These are phyloP conservation scores for Gryllus longicercus DNA, from an alignment of 2,888 invertebrate species.

Conservation along the genomic window DNA sequence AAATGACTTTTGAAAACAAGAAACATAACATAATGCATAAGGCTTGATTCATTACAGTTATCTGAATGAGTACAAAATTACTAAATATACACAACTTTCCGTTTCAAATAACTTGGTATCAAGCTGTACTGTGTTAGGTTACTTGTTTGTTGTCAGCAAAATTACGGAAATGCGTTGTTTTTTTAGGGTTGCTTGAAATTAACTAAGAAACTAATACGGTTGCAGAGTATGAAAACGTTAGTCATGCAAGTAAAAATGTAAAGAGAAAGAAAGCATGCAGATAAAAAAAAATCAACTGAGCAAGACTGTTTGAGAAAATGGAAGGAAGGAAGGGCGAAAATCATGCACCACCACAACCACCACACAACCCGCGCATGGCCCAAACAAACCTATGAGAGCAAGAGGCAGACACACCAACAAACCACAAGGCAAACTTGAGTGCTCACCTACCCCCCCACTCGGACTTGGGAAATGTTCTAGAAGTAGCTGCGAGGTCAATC, in stretches of 20 bases:
- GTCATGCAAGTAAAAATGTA: conserved; percentile 2
- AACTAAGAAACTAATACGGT: conserved; percentile 10
- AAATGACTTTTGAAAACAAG: not conserved
- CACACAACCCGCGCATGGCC: conserved; percentile 1
- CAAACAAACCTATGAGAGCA: conserved; percentile 2
- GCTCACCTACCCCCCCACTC: too few species aligned
- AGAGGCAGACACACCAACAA: conserved; percentile 2
- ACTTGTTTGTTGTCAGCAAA: not conserved
- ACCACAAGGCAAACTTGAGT: not conserved
- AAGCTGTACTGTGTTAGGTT: not conserved
- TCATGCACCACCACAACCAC: conserved; percentile 17
- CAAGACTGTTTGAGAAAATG: not conserved
- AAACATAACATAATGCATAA: not conserved
- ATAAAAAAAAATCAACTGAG: not conserved
- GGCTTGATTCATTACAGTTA: not conserved
- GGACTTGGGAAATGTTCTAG: too few species aligned
- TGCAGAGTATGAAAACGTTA: not conserved
- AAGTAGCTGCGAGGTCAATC: too few species aligned
- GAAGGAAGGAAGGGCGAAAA: conserved; percentile 2
- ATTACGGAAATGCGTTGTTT: not conserved
- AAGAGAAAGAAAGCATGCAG: conserved; percentile 10
- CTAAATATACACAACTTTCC: not conserved
- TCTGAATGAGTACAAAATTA: not conserved
- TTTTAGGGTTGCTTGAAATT: not conserved
- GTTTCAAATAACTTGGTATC: not conserved